Evolutionary conservation across 1,140 invertebrate genomes (phyloP), one percentile per base, ranked within the genome.

Genomic region (Lethocerus indicus): DNA sequence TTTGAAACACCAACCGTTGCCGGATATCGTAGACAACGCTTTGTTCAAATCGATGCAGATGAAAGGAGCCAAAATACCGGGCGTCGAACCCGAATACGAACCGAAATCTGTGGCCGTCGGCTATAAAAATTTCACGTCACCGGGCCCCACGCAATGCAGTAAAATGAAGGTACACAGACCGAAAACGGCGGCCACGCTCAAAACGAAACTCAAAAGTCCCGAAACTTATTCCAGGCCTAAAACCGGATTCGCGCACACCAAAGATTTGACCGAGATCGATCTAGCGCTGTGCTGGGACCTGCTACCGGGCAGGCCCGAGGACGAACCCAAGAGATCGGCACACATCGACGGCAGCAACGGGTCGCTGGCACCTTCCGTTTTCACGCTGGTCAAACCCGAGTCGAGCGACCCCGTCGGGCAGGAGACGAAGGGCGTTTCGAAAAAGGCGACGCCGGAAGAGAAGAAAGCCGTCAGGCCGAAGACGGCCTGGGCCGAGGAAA

Each of bases 281-380:
- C 60, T 87, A 40, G 84, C 84, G 1, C 83, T 88, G 43, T 81
- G 83, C 57, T 88, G 84, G 84, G 83, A 88, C 61, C 76, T 83
- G 40, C 68, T 70, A 57, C 77, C 81, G 0, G 60, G 71, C 5
- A 69, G 83, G 67, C 71, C 75, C 0, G 65, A 66, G 5, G 75
- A 77, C 54, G 82, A 85, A 59, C 80, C 82, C 0, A 69, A 68
- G 49, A 69, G 69, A 47, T 61, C 80, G 0, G 68, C 67, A 18
- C 82, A 84, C 58, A 81, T 85, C 36, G 82, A 86, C 51, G 82
- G 82, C 9, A 81, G 81, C 1, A 83, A 83, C 55, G 81, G 80
- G 3, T 81, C 80, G 1, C 69, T 71, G 23, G 83, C 81, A 0
- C 83, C 82, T 1, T 80, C 81, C 0, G 78, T 86, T 1, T 87